These are phyloP conservation scores for Amphiduros pacificus DNA, from an alignment of 2,888 invertebrate genomes.

Conservation along the genomic window DNA sequence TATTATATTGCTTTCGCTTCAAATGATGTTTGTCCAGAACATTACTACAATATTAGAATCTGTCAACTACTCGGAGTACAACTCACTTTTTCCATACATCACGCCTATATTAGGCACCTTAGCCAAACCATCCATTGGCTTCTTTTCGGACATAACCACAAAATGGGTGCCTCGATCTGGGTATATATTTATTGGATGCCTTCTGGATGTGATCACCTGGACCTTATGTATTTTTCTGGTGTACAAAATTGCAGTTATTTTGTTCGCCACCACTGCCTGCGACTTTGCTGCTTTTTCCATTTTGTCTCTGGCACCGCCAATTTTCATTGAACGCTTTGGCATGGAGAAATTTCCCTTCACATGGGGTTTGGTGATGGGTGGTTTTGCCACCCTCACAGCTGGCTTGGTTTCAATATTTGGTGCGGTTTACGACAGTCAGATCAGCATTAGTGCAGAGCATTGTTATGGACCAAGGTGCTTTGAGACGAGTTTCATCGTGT, in stretches of 20 bases:
- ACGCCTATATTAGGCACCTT: background rate
- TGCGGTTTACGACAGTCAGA: background rate
- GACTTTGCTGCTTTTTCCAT: background rate
- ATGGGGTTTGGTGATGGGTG: background rate
- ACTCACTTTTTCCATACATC: background rate
- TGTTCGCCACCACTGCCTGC: background rate
- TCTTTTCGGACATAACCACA: background rate
- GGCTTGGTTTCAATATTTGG: background rate
- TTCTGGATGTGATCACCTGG: background rate
- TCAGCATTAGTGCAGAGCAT: background rate
- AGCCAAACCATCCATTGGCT: background rate
- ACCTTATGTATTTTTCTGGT: background rate
- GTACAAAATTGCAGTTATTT: background rate
- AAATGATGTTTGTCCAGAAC: slow-evolving; percentile 1
- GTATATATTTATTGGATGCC: background rate
- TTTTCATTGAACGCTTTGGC: background rate
- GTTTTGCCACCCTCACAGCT: background rate
- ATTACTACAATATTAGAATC: background rate
- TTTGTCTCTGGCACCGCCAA: background rate
- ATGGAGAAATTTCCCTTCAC: background rate
- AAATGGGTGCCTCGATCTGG: background rate
- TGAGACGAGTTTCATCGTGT: background rate
- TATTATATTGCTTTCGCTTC: background rate
- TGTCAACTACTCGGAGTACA: background rate
- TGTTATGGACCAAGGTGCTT: background rate